These are phyloP conservation scores for Bradysia coprophila DNA, from an alignment of 1,140 invertebrate species.

Conservation along the genomic window DNA sequence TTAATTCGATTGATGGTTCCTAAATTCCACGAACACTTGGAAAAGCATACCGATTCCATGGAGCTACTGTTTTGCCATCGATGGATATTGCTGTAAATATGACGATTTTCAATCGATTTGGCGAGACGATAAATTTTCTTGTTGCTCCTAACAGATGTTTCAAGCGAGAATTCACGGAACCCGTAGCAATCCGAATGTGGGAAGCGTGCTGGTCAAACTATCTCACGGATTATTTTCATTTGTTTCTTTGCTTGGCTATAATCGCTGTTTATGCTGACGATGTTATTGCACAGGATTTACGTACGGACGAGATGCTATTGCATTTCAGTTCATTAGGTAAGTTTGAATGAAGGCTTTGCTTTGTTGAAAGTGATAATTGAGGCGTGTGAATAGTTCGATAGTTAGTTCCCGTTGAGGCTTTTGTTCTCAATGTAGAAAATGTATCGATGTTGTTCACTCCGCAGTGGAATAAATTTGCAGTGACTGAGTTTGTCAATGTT, in stretches of 20 bases:
- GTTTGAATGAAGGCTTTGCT: constrained; percentile 3
- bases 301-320: constrained; percentile 82
- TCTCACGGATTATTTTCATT: constrained; percentile 80
- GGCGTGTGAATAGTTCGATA: background rate
- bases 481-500: too few species aligned
- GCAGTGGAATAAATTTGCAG: too few species aligned
- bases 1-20: constrained; percentile 73
- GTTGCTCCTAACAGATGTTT: constrained; percentile 40
- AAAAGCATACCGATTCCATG: constrained; percentile 64
- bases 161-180: constrained; percentile 76
- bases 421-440: too few species aligned
- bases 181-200: constrained; percentile 75
- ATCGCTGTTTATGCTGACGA: constrained; percentile 84
- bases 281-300: constrained; percentile 72
- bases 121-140: background rate
- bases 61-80: constrained; percentile 82
- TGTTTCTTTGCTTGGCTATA: constrained; percentile 80
- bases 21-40: constrained; percentile 67
- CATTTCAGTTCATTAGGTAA: constrained; percentile 77
- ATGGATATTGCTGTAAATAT: constrained; percentile 73
- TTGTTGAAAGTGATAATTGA: background rate
- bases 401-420: background rate
- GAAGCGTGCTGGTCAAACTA: constrained; percentile 90
- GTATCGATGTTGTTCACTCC: too few species aligned
- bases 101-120: background rate